phyloP scores from a whole-genome alignment of 2,888 invertebrate genomes.

The Sepiola atlantica region DNA sequence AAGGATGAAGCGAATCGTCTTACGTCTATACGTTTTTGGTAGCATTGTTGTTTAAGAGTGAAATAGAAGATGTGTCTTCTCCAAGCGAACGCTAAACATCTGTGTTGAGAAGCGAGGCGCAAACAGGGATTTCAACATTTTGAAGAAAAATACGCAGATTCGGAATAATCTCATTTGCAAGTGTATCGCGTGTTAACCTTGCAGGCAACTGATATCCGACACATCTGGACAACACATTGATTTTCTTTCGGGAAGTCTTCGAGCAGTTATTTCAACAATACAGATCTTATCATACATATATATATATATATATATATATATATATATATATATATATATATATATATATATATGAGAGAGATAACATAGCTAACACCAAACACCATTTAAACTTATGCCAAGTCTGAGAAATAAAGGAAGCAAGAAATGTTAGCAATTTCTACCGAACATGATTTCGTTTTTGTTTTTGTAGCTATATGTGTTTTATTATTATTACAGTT shows the following conservation, averaged over 20 bases:
- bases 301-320: not conserved
- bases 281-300: not conserved
- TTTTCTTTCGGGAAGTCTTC: not conserved
- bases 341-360: not conserved
- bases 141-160: constrained; percentile 11
- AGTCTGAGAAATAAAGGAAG: not conserved
- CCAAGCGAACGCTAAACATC: not conserved
- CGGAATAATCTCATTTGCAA: constrained; percentile 32
- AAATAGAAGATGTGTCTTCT: not conserved
- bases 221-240: constrained; percentile 32
- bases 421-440: not conserved
- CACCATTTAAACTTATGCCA: not conserved
- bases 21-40: not conserved
- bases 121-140: not conserved
- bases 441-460: not conserved
- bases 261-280: constrained; percentile 4
- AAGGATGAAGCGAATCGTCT: not conserved
- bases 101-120: constrained; percentile 32
- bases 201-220: not conserved
- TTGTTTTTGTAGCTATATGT: not conserved
- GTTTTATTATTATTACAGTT: not conserved
- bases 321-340: too few relatives aligned
- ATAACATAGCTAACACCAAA: not conserved
- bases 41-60: constrained; percentile 2
- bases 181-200: constrained; percentile 8